Conservation (phyloP, 2,113 vertebrate genomes). For the Globicephala melas region DNA sequence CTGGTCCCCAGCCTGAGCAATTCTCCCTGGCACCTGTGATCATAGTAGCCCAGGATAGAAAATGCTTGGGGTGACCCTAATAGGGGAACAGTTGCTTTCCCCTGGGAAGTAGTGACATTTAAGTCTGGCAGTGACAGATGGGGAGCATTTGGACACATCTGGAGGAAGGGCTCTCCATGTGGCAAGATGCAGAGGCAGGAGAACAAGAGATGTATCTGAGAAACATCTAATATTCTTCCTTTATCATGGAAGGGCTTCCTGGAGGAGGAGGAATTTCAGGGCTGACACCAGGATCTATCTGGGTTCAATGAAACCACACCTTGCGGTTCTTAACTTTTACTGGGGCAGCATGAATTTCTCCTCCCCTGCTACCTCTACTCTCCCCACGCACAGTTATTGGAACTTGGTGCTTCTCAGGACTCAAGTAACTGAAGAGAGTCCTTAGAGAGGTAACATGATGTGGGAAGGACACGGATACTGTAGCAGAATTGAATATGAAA, state of each 20-base stretch:
- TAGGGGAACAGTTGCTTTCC: background rate
- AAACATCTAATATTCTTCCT: background rate
- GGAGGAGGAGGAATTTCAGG: background rate
- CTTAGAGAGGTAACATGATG: background rate
- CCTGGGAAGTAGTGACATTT: background rate
- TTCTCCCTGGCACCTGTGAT: background rate
- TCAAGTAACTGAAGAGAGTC: background rate
- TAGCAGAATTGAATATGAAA: background rate
- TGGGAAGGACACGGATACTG: background rate
- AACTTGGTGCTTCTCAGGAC: background rate
- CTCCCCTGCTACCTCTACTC: too few species aligned
- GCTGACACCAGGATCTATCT: background rate
- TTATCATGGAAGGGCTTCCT: background rate
- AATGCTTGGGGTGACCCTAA: background rate
- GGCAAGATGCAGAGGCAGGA: background rate
- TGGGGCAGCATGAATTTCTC: fast-evolving
- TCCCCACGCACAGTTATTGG: background rate
- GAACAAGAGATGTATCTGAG: background rate
- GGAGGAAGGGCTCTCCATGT: background rate
- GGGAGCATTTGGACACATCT: background rate
- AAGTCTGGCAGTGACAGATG: background rate
- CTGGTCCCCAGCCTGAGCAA: background rate
- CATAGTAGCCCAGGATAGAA: background rate
- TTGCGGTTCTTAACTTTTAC: fast-evolving
- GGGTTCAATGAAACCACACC: background rate